A percentile compares a stretch with the other conserved stretches of the same genome.
Evolutionary conservation across 2,888 invertebrate species (phyloP).

Genomic region (Horisme vitalbata): DNA sequence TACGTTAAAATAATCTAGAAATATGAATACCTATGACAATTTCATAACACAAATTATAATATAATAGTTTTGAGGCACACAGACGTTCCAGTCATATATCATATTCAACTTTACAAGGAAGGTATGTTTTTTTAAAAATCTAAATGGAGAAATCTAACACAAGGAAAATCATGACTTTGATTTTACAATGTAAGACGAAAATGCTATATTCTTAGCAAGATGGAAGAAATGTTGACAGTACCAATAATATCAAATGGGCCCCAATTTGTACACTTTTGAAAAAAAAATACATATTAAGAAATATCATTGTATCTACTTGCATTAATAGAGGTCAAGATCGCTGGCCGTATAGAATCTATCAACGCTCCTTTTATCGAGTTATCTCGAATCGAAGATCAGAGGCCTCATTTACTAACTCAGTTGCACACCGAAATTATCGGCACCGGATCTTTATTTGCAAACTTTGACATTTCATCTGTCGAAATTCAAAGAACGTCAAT

Average conservation of each 20-base stretch:
- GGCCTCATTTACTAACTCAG: no score
- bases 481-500: no score
- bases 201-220: constrained; percentile 5
- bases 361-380: no score
- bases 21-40: not conserved
- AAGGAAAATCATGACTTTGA: no score
- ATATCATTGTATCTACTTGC: not conserved
- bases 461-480: no score
- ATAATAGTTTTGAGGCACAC: not conserved
- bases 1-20: not conserved
- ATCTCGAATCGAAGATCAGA: no score
- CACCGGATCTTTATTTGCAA: no score
- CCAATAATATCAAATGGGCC: not conserved
- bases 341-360: not conserved
- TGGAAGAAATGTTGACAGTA: constrained; percentile 6
- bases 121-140: no score
- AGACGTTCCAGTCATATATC: no score
- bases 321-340: not conserved
- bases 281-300: not conserved
- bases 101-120: no score
- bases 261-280: not conserved
- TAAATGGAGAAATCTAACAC: no score
- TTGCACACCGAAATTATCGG: no score
- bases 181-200: constrained; percentile 2
- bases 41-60: not conserved